phyloP scores from a whole-genome alignment of 2,888 invertebrate genomes.

The Nudaria mundana region DNA sequence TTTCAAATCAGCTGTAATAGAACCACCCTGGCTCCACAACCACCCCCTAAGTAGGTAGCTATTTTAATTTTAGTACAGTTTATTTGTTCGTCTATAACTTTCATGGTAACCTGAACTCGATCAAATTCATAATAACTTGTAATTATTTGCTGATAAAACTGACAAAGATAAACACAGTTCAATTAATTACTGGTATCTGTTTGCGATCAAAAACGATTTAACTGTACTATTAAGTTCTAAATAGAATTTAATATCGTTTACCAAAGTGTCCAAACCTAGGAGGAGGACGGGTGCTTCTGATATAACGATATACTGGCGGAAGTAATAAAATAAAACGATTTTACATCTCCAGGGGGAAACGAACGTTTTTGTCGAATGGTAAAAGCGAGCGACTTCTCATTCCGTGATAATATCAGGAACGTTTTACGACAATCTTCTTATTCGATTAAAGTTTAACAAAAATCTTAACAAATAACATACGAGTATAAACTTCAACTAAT shows the following conservation, averaged over 20 bases:
- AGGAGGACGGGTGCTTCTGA: conserved; percentile 59
- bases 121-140: conserved; percentile 16
- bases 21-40: conserved; percentile 38
- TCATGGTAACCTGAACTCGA: conserved; percentile 31
- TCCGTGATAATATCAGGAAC: conserved; percentile 78
- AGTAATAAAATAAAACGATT: conserved; percentile 81
- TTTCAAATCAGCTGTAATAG: conserved; percentile 75
- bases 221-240: conserved; percentile 15
- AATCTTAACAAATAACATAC: conserved; percentile 65
- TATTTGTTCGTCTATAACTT: conserved; percentile 11
- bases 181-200: conserved; percentile 13
- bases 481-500: too few species aligned
- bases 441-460: conserved; percentile 78
- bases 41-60: conserved; percentile 14
- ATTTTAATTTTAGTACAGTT: conserved; percentile 10
- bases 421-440: conserved; percentile 78
- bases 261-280: conserved; percentile 53
- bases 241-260: conserved; percentile 47
- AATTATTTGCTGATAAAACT: conserved; percentile 2
- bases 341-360: conserved; percentile 78
- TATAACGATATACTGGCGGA: conserved; percentile 77
- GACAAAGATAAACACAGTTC: conserved; percentile 9
- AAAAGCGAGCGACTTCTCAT: conserved; percentile 78
- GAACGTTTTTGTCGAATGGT: conserved; percentile 78
- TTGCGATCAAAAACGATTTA: conserved; percentile 31